Evolutionary conservation across 2,113 vertebrate species (phyloP).

Genomic region (Myocastor coypus): DNA sequence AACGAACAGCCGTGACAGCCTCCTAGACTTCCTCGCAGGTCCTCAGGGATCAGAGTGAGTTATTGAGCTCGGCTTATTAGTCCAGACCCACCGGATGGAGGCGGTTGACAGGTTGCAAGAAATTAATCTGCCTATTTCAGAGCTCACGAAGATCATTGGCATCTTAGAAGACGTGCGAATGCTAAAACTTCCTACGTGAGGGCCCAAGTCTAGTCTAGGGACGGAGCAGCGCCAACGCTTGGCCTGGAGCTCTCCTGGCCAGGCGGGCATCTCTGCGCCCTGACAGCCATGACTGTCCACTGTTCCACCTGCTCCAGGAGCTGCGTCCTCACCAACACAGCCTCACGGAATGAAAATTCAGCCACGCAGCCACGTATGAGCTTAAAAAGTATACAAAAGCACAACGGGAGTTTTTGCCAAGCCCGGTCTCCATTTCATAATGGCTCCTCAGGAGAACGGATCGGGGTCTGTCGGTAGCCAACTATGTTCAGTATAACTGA

Average conservation of each 20-base stretch:
- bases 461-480: neutral
- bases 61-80: neutral
- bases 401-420: constrained; percentile 41
- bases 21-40: neutral
- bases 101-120: neutral
- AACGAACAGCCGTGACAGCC: fast-evolving
- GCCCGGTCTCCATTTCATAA: constrained; percentile 9
- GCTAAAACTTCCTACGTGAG: neutral
- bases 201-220: fast-evolving
- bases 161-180: neutral
- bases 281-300: neutral
- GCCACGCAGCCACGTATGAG: neutral
- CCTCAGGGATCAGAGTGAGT: fast-evolving
- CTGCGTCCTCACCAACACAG: constrained; percentile 42
- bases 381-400: constrained; percentile 37
- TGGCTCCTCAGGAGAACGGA: constrained; percentile 49
- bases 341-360: constrained; percentile 16
- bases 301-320: constrained; percentile 60
- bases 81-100: neutral
- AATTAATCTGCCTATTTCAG: constrained; percentile 55
- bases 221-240: neutral
- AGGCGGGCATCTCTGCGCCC: neutral
- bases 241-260: fast-evolving
- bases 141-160: neutral
- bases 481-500: constrained; percentile 59